Evolutionary conservation across 2,888 invertebrate genomes (phyloP), one percentile per base, ranked within the genome.

Genomic region (Caenorhabditis sulstoni): DNA sequence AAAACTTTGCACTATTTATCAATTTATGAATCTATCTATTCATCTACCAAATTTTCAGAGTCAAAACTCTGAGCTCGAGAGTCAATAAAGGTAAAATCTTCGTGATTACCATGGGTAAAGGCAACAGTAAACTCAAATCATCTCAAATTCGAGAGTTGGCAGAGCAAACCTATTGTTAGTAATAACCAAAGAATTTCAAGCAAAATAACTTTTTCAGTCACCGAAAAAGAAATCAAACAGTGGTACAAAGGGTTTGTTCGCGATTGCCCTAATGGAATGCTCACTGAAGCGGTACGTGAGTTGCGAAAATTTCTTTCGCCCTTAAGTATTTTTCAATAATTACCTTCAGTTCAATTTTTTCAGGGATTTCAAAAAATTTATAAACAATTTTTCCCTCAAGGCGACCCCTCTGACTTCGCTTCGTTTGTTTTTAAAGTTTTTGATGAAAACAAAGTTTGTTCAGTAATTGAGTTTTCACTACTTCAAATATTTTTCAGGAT

Each of bases 321-420:
- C n/a, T n/a, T n/a, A n/a, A n/a, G n/a, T n/a, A n/a, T n/a, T n/a
- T n/a, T 29, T 5, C 4, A 29, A 29, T 29, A 29, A 29, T 5
- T 29, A 3, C 3, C 4, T 29, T 29, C 7, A 29, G 3, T 29
- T 29, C 29, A 29, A 29, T 29, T 29, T 0, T 52, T 64, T 71
- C 92, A 97, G 96, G 97, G 97, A 89, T 98, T 99, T 93, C 96
- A 97, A 91, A 96, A 95, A 93, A 99, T 98, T 92, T 98, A 99
- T 93, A 96, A 96, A 92, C 97, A 98, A 92, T 98, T 99, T 93
- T 98, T 99, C 92, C 98, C 98, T 66, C 96, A 97, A 93, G 98
- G 98, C 86, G 97, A 99, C 92, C 97, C 98, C 50, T 96, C 96
- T 91, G 98, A 97, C 93, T 99, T 98, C 91, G 97, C 98, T 59